phyloP scores from a whole-genome alignment of 2,113 vertebrate species.

The Ranitomeya variabilis region DNA sequence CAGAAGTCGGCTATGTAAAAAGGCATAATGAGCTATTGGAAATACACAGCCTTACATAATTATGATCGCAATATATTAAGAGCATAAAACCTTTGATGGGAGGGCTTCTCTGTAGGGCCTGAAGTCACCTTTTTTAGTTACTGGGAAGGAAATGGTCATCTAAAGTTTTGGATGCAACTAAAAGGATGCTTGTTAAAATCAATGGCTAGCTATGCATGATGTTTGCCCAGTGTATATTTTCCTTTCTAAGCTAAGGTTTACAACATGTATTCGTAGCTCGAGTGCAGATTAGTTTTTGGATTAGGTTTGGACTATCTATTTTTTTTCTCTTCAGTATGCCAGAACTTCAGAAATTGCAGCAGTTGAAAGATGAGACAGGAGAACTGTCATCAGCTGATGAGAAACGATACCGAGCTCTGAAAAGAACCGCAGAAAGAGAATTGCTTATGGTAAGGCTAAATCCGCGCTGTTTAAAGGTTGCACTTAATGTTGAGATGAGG shows the following conservation, averaged over 20 bases:
- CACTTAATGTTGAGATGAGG: too few species aligned
- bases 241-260: neutral
- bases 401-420: conserved; percentile 94
- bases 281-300: neutral
- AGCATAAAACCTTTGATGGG: too few species aligned
- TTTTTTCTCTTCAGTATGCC: conserved; percentile 81
- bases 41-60: too few species aligned
- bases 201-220: neutral
- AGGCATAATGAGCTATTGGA: too few species aligned
- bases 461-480: neutral
- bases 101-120: too few species aligned
- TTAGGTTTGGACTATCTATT: neutral
- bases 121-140: too few species aligned
- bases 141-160: too few species aligned
- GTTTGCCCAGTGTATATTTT: neutral
- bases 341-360: conserved; percentile 96
- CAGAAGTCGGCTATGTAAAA: too few species aligned
- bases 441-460: conserved; percentile 85
- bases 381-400: conserved; percentile 96
- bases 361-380: conserved; percentile 97
- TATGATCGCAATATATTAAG: too few species aligned
- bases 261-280: neutral
- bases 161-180: too few species aligned
- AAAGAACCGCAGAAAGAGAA: conserved; percentile 92
- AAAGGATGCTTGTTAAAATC: neutral